phyloP scores from a whole-genome alignment of 2,113 vertebrate genomes.

The Porphyrio hochstetteri region DNA sequence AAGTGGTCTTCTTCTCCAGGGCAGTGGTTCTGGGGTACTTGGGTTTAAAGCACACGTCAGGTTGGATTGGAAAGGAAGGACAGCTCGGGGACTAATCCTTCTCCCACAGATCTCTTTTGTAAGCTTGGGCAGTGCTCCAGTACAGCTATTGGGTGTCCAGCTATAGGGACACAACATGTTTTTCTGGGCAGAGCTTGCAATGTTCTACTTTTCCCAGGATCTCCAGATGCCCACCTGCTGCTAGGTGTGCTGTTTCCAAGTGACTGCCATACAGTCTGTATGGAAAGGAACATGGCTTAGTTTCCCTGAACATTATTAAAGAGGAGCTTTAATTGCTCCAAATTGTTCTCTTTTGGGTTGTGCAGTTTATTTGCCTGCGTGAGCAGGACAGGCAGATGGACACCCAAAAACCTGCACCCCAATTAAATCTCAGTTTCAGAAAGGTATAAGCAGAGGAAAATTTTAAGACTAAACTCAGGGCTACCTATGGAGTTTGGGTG shows the following conservation, averaged over 20 bases:
- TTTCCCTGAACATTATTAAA: not conserved
- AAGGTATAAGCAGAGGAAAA: not conserved
- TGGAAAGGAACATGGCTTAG: not conserved
- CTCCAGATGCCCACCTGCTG: not conserved
- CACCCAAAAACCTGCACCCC: not conserved
- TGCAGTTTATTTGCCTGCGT: not conserved
- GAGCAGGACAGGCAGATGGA: not conserved
- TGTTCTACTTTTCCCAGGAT: not conserved
- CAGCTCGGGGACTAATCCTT: not conserved
- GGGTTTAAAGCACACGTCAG: not conserved
- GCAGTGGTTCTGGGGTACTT: not conserved
- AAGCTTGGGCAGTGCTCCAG: not conserved
- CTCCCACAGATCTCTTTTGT: not conserved
- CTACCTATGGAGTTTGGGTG: not conserved
- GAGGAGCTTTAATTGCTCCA: not conserved
- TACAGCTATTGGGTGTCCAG: not conserved
- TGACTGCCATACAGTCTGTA: not conserved
- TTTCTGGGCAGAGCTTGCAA: not conserved
- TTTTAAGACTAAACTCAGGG: not conserved
- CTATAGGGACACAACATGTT: not conserved
- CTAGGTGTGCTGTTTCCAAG: not conserved
- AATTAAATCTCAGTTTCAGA: not conserved
- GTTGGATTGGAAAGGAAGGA: not conserved
- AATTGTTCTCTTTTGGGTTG: not conserved
- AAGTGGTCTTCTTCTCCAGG: not conserved